Base-by-base conservation (phyloP, 1,140 invertebrate genomes). In the Heliconius melpomene region DNA sequence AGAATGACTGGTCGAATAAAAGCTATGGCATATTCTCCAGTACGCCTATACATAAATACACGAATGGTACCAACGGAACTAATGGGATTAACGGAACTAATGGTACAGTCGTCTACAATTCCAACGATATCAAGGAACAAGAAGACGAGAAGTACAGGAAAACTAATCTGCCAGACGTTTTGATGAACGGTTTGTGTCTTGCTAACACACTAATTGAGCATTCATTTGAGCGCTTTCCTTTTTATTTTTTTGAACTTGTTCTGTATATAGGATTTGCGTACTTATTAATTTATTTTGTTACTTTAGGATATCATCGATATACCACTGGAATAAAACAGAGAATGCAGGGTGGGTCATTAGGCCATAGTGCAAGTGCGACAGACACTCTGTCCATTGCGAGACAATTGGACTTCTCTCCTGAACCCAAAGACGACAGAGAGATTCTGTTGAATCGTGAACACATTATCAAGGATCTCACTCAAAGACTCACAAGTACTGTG, bases 391-490 rank as follows among this genome's bases (percentile, higher is more conserved):
- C 88, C 72, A 89, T 85, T 36, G 89, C 90, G 72, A 93, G 91
- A 81, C 88, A 90, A 75, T 23, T 88, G 18, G 91, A 93, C 54
- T 71, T 81, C 20, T 78, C 80, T n/a, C 79, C 85, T n/a, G 91
- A 95, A 85, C 95, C 95, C 82, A 96, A 96, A 86, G 94, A 95
- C 83, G 96, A 96, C 86, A 93, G 95, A 84, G 95, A 95, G 83
- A 94, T 95, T 74, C 89, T 96, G 73, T 87, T 96, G 75, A 96
- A 96, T 73, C 89, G 88, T 76, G 97, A 98, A 92, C 96, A 97
- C 84, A 97, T 97, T 40, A 97, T 98, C 36, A 98, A 97, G 94
- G 97, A 98, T 95, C 94, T 98, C 77, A 98, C 97, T 46, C 97
- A 98, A 89, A 97, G 97, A 93, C 93, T 98, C 82, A 96, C 96